Percentiles rank a stretch among this genome's conserved stretches.
These are phyloP conservation scores for Scatophagus argus DNA, from an alignment of 2,113 vertebrate genomes.

Conservation along the genomic window DNA sequence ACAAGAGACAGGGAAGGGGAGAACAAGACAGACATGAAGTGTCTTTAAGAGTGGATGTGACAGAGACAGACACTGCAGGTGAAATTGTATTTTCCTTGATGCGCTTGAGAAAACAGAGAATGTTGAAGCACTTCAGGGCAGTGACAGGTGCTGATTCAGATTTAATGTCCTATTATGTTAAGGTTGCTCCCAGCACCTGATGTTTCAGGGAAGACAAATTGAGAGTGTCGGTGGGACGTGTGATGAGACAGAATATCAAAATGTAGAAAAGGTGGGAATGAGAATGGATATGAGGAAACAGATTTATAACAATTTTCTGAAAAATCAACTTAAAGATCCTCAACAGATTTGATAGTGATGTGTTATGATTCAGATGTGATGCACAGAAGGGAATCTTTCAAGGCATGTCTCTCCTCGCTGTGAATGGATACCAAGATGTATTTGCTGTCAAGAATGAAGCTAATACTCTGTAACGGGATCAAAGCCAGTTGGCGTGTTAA, in stretches of 20 bases:
- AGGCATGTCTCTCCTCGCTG: neutral
- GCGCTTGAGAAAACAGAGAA: constrained; percentile 68
- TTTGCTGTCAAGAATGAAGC: constrained; percentile 20
- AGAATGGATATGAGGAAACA: constrained; percentile 2
- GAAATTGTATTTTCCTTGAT: constrained; percentile 70
- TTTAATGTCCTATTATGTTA: constrained; percentile 79
- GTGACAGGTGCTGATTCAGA: constrained; percentile 72
- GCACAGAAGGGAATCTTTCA: neutral
- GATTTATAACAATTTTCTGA: neutral
- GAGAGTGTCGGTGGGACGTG: constrained; percentile 12
- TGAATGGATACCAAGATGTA: constrained; percentile 5
- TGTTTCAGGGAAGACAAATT: constrained; percentile 49
- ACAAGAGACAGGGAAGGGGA: neutral
- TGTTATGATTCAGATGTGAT: neutral
- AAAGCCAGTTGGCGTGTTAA: neutral
- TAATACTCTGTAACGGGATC: neutral
- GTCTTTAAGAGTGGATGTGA: constrained; percentile 46
- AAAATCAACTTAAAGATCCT: constrained; percentile 9
- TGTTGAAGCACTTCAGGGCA: constrained; percentile 60
- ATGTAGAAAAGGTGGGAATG: neutral
- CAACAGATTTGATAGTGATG: neutral
- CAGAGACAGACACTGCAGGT: constrained; percentile 52
- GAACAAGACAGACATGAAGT: constrained; percentile 23
- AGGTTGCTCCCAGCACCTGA: constrained; percentile 51
- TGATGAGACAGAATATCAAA: constrained; percentile 25